phyloP scores from a whole-genome alignment of 2,113 vertebrate genomes.

The Pluvianellus socialis region DNA sequence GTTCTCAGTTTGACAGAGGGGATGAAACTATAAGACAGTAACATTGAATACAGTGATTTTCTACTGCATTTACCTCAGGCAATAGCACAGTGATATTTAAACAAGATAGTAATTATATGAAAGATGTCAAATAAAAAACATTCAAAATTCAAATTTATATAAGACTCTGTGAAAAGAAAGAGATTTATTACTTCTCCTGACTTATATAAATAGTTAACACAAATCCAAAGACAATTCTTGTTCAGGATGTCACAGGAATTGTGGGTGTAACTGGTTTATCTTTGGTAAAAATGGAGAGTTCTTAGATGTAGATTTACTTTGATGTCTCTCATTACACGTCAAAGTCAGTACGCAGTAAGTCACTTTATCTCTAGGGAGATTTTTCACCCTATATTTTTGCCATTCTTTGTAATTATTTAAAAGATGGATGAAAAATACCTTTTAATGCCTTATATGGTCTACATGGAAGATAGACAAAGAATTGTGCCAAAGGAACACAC shows the following conservation, averaged over 20 bases:
- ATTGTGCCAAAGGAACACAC: neutral
- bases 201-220: neutral
- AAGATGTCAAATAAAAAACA: constrained; percentile 38
- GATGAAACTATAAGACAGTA: neutral
- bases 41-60: constrained; percentile 42
- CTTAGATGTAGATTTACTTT: neutral
- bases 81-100: constrained; percentile 45
- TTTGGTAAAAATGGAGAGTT: neutral
- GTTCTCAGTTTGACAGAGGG: neutral
- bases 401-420: neutral
- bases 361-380: neutral
- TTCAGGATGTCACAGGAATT: neutral
- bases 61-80: constrained; percentile 45
- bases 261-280: neutral
- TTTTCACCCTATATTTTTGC: neutral
- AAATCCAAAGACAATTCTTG: neutral
- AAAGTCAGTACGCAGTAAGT: neutral
- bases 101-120: constrained; percentile 47
- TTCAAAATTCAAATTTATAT: constrained; percentile 34
- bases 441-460: neutral
- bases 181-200: neutral
- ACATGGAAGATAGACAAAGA: neutral
- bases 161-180: neutral
- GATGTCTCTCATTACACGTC: neutral
- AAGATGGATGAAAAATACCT: neutral